Percentiles rank a stretch among this genome's conserved stretches.
Evolutionary conservation across 2,113 vertebrate genomes (phyloP).

Genomic region (Serinus canaria): DNA sequence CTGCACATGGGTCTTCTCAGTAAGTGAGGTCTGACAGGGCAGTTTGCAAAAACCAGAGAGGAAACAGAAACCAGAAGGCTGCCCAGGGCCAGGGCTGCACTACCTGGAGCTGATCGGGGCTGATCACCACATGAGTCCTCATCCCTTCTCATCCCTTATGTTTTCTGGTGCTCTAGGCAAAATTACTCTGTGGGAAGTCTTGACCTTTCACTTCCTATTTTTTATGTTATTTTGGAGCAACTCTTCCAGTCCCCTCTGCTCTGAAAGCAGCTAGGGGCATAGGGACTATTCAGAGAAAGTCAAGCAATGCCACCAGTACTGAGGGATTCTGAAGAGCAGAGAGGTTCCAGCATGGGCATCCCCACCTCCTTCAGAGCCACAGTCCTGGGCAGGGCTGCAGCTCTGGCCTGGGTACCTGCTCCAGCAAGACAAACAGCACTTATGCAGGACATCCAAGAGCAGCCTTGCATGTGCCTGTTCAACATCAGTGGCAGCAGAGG

Average conservation of each 20-base stretch:
- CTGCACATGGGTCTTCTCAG: background rate
- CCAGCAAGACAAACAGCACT: background rate
- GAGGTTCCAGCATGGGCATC: accelerated
- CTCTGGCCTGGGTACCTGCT: background rate
- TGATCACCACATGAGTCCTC: background rate
- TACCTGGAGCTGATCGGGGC: background rate
- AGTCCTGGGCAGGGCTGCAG: background rate
- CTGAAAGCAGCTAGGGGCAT: background rate
- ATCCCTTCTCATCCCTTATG: background rate
- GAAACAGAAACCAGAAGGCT: conserved; percentile 4
- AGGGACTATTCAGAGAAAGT: background rate
- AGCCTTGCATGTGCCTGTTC: background rate
- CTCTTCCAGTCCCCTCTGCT: background rate
- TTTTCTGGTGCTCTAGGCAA: background rate
- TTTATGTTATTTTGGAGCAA: background rate
- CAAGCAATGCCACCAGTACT: background rate
- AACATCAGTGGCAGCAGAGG: background rate
- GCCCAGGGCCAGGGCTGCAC: background rate
- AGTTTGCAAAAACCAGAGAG: background rate
- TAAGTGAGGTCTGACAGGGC: background rate
- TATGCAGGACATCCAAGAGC: background rate
- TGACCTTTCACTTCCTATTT: conserved; percentile 5
- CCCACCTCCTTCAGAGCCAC: background rate
- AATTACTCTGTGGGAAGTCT: background rate
- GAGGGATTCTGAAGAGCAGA: background rate